phyloP scores from a whole-genome alignment of 2,797 vertebrate genomes.

The Myripristis murdjan region DNA sequence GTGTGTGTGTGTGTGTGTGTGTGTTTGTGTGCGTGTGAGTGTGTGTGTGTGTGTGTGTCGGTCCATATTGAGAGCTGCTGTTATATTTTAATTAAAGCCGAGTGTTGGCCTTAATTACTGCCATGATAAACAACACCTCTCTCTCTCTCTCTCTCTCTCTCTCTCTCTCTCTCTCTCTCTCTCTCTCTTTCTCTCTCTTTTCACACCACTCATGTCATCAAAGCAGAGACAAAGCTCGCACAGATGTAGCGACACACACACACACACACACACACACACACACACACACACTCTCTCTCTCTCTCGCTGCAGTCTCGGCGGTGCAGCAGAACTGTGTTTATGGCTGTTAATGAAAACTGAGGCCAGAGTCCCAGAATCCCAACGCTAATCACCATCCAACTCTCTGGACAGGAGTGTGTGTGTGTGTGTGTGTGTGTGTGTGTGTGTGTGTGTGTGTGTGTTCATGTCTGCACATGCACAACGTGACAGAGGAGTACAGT shows the following conservation, averaged over 20 bases:
- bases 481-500: conserved; percentile 16
- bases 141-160: conserved; percentile 31
- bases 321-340: conserved; percentile 75
- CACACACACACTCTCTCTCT: conserved; percentile 29
- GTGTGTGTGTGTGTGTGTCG: conserved; percentile 15
- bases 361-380: conserved; percentile 76
- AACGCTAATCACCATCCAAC: conserved; percentile 78
- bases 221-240: conserved; percentile 57
- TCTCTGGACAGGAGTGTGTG: conserved; percentile 66
- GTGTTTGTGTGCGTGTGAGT: conserved; percentile 34
- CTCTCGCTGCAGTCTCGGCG: conserved; percentile 62
- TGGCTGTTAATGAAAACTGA: conserved; percentile 81
- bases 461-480: conserved; percentile 47
- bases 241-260: no score
- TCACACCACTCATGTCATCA: conserved; percentile 50
- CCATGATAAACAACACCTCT: conserved; percentile 80
- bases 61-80: conserved; percentile 60
- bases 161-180: conserved; percentile 15
- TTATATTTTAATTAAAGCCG: conserved; percentile 82
- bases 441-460: not conserved
- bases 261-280: conserved; percentile 32
- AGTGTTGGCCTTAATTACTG: conserved; percentile 78
- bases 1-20: conserved; percentile 24
- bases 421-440: not conserved
- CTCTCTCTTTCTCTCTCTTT: conserved; percentile 7